A percentile compares a stretch with the other conserved stretches of the same genome.
These are phyloP conservation scores for Aelia acuminata DNA, from an alignment of 2,888 invertebrate species.

Conservation along the genomic window DNA sequence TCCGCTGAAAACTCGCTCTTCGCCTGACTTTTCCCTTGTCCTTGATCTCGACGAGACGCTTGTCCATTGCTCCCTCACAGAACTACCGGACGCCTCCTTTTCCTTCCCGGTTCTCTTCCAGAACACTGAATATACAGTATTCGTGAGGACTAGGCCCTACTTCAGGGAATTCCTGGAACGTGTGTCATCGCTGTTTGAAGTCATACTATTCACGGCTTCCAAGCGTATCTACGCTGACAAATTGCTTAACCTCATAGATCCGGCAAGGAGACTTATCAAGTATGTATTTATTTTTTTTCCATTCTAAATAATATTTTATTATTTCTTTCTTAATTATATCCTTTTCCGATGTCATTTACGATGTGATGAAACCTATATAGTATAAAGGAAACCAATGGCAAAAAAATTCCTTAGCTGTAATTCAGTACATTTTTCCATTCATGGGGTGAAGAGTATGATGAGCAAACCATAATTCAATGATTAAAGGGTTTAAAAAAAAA, in stretches of 20 bases:
- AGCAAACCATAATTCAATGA: no score
- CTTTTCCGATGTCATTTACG: no score
- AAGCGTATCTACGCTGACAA: constrained; percentile 96
- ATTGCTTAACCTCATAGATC: constrained; percentile 91
- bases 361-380: no score
- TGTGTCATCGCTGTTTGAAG: constrained; percentile 89
- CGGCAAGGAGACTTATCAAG: constrained; percentile 89
- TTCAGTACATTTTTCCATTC: no score
- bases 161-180: constrained; percentile 93
- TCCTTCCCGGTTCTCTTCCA: constrained; percentile 90
- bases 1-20: constrained; percentile 91
- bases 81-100: constrained; percentile 92
- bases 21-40: constrained; percentile 85
- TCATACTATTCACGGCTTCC: constrained; percentile 95
- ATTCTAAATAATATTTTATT: not conserved
- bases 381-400: no score
- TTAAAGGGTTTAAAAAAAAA: no score
- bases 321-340: not conserved
- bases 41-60: constrained; percentile 94
- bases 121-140: constrained; percentile 79
- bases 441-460: no score
- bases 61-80: constrained; percentile 94
- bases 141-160: constrained; percentile 91
- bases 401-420: not conserved
- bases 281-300: constrained; percentile 69